Evolutionary conservation across 2,113 vertebrate genomes (phyloP).

Genomic region (Zapus hudsonius): DNA sequence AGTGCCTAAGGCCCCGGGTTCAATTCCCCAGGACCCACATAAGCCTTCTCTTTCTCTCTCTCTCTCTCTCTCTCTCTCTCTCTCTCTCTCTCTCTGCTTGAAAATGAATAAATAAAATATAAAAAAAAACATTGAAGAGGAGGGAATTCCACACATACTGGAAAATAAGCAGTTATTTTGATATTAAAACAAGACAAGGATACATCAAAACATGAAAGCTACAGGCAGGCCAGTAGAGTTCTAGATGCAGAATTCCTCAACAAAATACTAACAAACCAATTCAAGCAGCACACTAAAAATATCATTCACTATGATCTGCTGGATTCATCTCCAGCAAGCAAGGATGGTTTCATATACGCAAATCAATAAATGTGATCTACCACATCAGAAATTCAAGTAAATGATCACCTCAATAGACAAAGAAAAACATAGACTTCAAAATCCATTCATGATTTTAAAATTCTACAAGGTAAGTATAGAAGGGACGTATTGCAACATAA

Average conservation of each 20-base stretch:
- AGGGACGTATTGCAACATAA: not conserved
- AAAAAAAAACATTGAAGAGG: not conserved
- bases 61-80: no score
- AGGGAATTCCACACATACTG: not conserved
- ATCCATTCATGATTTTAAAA: not conserved
- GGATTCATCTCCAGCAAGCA: not conserved
- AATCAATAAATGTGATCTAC: not conserved
- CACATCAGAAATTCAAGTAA: not conserved
- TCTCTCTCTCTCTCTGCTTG: no score
- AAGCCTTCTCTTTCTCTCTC: no score
- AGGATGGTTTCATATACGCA: not conserved
- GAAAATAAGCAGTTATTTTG: no score
- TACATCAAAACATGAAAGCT: not conserved
- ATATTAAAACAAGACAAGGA: not conserved
- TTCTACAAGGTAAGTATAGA: not conserved
- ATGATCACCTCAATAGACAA: not conserved
- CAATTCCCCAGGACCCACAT: no score
- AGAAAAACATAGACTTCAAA: not conserved
- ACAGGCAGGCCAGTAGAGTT: not conserved
- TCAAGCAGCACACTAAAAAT: not conserved
- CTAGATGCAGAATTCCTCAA: not conserved
- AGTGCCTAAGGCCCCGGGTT: no score
- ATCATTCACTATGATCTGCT: not conserved
- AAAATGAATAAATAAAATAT: no score
- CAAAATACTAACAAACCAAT: not conserved